These are phyloP conservation scores for Bucorvus abyssinicus DNA, from an alignment of 2,797 vertebrate species.

Conservation along the genomic window DNA sequence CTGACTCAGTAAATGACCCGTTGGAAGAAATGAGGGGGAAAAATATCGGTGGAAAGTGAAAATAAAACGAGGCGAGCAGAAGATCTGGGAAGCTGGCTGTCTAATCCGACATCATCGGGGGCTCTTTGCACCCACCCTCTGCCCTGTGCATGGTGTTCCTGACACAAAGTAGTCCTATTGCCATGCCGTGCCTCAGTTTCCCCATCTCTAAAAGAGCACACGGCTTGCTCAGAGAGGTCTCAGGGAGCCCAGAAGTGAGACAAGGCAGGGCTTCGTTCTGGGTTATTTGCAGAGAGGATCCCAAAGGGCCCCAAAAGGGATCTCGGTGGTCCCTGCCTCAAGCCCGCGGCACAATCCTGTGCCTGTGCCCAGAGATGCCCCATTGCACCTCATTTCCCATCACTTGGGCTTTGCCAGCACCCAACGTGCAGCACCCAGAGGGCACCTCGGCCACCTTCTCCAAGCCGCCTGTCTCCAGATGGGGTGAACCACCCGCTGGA, in stretches of 20 bases:
- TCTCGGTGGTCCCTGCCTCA: accelerated
- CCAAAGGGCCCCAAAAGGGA: background rate
- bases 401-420: background rate
- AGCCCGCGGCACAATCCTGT: background rate
- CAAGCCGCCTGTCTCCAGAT: background rate
- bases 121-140: background rate
- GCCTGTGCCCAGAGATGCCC: background rate
- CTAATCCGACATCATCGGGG: background rate
- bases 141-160: background rate
- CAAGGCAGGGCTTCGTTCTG: accelerated
- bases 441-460: background rate
- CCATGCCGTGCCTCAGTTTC: background rate
- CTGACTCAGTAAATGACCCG: conserved; percentile 8
- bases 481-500: accelerated
- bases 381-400: background rate
- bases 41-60: background rate
- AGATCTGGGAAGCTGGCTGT: background rate
- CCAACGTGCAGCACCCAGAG: background rate
- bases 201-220: background rate
- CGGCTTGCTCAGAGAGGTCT: accelerated
- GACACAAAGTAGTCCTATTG: accelerated
- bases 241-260: background rate
- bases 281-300: background rate
- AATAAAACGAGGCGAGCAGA: background rate
- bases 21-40: background rate